Base-by-base conservation (phyloP, 2,113 vertebrate genomes). In the Esox niger region DNA sequence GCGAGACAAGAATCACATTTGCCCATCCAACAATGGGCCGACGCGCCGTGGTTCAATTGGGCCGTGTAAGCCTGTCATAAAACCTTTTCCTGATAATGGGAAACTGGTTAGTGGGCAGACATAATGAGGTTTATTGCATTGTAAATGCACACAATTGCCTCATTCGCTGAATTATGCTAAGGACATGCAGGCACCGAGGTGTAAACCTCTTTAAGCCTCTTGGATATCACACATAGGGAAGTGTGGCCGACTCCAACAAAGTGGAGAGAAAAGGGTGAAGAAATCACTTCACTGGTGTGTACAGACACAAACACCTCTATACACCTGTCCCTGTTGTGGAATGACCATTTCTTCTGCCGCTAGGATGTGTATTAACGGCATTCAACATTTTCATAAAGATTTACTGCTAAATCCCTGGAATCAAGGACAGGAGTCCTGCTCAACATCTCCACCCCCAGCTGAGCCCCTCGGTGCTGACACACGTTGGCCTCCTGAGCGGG, bases 1-100 rank as follows among this genome's bases (percentile, higher is more conserved):
- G 77, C 83, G 86, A 90, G 83, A 91, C 86, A 89, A 89, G 81
- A 77, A 87, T 89, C 85, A 81, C 81, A 86, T 85, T 87, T 84
- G 84, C 73, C 46, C 69, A 78, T 26, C 71, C 82, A 83, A 89
- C 87, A 90, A 88, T 84, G 83, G 84, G 84, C 79, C 66, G 80
- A 81, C 78, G 79, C 64, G 49, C 81, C 87, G 83, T 84, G 81
- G 74, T 88, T 43, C 85, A 89, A 88, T 86, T 86, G 79, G 82
- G 64, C 78, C 67, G 74, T 83, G 83, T 87, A 86, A 86, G 80
- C 82, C 77, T 43, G 38, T 84, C 80, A 85, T 88, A 89, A 86
- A n/a, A 88, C 81, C 87, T 84, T 86, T 88, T 78, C 47, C 83
- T 79, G 86, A 89, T 86, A 86, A 87, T 82, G 80, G 68, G 66